A percentile compares a stretch with the other conserved stretches of the same genome.
phyloP scores from a whole-genome alignment of 2,113 vertebrate species.

The Eonycteris spelaea region DNA sequence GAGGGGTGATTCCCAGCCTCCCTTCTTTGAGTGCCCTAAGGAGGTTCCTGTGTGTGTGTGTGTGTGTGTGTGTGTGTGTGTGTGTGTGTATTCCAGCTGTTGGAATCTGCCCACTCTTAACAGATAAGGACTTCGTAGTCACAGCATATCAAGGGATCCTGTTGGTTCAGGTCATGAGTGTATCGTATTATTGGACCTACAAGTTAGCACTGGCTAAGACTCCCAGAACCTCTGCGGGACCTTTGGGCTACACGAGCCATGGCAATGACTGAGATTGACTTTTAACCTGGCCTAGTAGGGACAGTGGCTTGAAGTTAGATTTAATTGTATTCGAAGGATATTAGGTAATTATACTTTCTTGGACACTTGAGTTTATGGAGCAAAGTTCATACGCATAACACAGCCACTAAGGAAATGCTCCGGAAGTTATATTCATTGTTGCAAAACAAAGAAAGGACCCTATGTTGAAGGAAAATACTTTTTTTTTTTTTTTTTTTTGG shows the following conservation, averaged over 20 bases:
- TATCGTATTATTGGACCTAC: background rate
- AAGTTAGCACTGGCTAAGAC: background rate
- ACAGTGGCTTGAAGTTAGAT: background rate
- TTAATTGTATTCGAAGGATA: conserved; percentile 51
- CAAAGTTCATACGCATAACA: conserved; percentile 41
- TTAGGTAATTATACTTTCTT: conserved; percentile 5
- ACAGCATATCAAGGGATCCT: background rate
- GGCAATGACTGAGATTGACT: background rate
- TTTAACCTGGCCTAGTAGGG: background rate
- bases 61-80: background rate
- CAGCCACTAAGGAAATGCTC: conserved; percentile 11
- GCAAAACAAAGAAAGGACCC: background rate
- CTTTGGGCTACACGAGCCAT: background rate
- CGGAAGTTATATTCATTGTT: background rate
- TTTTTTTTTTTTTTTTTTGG: background rate
- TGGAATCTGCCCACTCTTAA: background rate
- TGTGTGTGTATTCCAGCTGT: background rate
- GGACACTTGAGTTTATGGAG: conserved; percentile 15
- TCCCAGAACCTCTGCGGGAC: background rate
- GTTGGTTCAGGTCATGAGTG: background rate
- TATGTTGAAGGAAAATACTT: background rate
- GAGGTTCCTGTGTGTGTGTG: background rate
- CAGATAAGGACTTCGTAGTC: background rate
- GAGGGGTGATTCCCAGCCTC: background rate
- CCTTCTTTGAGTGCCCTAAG: background rate